Conservation (phyloP, 2,888 invertebrate species). For the Philereme vetulata region DNA sequence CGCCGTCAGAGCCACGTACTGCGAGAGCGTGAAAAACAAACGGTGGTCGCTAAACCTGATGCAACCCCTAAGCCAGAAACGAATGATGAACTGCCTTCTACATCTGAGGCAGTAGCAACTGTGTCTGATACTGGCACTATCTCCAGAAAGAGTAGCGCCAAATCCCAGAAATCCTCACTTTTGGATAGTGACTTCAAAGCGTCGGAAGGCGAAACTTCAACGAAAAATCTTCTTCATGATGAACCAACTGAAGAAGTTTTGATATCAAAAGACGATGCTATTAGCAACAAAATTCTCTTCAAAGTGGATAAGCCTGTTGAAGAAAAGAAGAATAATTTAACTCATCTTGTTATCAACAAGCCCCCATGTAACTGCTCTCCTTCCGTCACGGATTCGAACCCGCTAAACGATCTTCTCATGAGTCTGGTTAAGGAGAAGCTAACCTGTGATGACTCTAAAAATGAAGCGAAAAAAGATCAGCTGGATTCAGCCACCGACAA, state of each 20-base stretch:
- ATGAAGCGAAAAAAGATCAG: constrained; percentile 84
- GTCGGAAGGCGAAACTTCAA: constrained; percentile 64
- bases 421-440: constrained; percentile 79
- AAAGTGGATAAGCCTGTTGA: constrained; percentile 71
- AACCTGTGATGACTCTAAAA: constrained; percentile 86
- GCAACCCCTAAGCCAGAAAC: constrained; percentile 54
- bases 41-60: constrained; percentile 59
- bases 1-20: constrained; percentile 95
- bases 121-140: constrained; percentile 56
- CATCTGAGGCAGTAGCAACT: constrained; percentile 55
- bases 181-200: constrained; percentile 52
- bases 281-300: constrained; percentile 75
- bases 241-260: constrained; percentile 65
- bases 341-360: constrained; percentile 72
- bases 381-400: constrained; percentile 69
- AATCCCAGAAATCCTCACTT: constrained; percentile 81
- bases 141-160: constrained; percentile 82
- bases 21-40: constrained; percentile 89
- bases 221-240: constrained; percentile 71
- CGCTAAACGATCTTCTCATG: constrained; percentile 77
- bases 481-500: constrained; percentile 73
- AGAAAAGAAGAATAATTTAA: constrained; percentile 74
- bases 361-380: constrained; percentile 77
- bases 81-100: constrained; percentile 59
- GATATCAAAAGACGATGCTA: constrained; percentile 77